A percentile compares a stretch with the other conserved stretches of the same genome.
Evolutionary conservation across 2,797 vertebrate genomes (phyloP).

Genomic region (Pygocentrus nattereri): DNA sequence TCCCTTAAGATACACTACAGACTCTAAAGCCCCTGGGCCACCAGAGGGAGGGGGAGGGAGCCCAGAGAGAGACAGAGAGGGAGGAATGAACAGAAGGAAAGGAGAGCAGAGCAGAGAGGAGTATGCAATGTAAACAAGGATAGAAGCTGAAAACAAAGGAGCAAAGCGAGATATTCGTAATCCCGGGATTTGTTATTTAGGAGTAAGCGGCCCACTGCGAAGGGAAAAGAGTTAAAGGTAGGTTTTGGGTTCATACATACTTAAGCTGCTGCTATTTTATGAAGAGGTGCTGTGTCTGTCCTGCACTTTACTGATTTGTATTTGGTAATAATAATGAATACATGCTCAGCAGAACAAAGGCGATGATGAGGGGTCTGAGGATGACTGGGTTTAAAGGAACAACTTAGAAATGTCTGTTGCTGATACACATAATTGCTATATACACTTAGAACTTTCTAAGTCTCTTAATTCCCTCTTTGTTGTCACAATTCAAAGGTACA

Average conservation of each 20-base stretch:
- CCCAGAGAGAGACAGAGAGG: conserved; percentile 7
- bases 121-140: conserved; percentile 50
- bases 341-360: not conserved
- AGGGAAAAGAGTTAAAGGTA: conserved; percentile 1
- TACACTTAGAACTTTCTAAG: not conserved
- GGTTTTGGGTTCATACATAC: not conserved
- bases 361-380: not conserved
- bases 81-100: not conserved
- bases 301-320: not conserved
- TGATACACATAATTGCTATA: not conserved
- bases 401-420: not conserved
- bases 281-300: not conserved
- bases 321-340: not conserved
- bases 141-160: conserved; percentile 15
- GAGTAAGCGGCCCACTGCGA: not conserved
- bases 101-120: conserved; percentile 69
- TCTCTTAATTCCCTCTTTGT: too few species aligned
- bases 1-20: conserved; percentile 30
- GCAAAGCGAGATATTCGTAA: not conserved
- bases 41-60: not conserved
- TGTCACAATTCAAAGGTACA: not conserved
- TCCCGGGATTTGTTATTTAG: not conserved
- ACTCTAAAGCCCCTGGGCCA: not conserved
- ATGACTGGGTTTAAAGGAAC: not conserved
- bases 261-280: too few species aligned